Evolutionary conservation across 2,797 vertebrate species (phyloP).

Genomic region (Syngnathus acus): DNA sequence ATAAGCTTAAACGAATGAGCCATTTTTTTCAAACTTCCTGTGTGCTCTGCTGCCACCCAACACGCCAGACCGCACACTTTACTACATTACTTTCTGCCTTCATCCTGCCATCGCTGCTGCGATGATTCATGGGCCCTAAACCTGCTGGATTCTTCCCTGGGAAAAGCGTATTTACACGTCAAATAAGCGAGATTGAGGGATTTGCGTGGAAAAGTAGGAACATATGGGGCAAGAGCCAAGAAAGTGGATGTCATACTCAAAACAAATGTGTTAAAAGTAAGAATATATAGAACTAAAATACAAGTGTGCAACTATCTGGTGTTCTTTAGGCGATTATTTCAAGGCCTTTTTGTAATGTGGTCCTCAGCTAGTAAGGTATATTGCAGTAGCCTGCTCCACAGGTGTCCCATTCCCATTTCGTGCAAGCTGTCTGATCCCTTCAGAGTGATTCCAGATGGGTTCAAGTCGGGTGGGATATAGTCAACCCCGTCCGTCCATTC

Average conservation of each 20-base stretch:
- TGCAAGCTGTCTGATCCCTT: constrained; percentile 64
- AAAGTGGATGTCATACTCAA: constrained; percentile 22
- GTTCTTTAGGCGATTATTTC: constrained; percentile 33
- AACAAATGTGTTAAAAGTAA: constrained; percentile 35
- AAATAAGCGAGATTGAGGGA: constrained; percentile 13
- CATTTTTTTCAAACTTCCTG: constrained; percentile 22
- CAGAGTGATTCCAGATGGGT: constrained; percentile 72
- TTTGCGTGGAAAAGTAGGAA: constrained; percentile 20
- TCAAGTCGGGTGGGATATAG: constrained; percentile 55
- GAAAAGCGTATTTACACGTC: constrained; percentile 12
- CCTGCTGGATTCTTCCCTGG: constrained; percentile 8
- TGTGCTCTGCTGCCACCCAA: constrained; percentile 42
- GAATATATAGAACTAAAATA: constrained; percentile 44
- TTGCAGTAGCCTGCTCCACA: constrained; percentile 53
- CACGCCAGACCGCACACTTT: constrained; percentile 25
- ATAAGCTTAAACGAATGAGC: background rate
- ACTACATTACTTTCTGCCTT: constrained; percentile 30
- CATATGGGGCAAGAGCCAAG: constrained; percentile 14
- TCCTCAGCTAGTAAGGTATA: constrained; percentile 39
- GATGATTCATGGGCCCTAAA: constrained; percentile 25
- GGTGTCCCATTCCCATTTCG: constrained; percentile 62
- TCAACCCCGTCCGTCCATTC: constrained; percentile 46
- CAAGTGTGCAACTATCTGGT: constrained; percentile 27
- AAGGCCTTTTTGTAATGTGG: constrained; percentile 37
- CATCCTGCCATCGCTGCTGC: constrained; percentile 17